Evolutionary conservation across 37 sponge, comb jelly and placozoan species (phyloP).

Genomic region (Ephydatia muelleri): DNA sequence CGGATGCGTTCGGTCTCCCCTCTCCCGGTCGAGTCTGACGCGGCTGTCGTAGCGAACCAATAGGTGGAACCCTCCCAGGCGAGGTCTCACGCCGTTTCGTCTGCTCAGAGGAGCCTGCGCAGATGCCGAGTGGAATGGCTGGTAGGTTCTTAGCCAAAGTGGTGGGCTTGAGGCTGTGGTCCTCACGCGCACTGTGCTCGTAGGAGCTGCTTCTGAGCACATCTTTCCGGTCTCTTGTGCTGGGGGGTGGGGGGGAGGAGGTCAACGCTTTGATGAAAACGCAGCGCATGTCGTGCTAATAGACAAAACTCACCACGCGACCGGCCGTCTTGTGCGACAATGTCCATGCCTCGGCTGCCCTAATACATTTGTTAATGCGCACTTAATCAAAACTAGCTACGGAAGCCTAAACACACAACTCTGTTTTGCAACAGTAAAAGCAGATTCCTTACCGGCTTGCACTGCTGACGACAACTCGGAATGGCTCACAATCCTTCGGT

Average conservation of each 20-base stretch:
- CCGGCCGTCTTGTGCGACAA: conserved; percentile 57
- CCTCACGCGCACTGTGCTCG: background rate
- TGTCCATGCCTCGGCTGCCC: conserved; percentile 59
- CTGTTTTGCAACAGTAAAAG: background rate
- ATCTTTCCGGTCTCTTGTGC: conserved; percentile 31
- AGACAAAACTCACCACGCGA: conserved; percentile 43
- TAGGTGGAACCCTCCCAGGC: background rate
- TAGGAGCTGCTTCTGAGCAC: background rate
- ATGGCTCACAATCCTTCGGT: conserved; percentile 17
- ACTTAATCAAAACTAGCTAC: background rate
- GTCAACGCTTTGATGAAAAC: background rate
- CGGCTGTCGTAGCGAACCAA: background rate
- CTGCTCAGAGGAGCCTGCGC: background rate
- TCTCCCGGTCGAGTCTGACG: background rate
- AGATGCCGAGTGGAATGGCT: background rate
- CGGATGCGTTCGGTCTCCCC: background rate
- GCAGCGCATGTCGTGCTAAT: background rate
- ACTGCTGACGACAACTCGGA: background rate
- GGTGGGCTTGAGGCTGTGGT: background rate
- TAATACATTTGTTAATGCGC: background rate
- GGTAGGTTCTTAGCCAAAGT: background rate
- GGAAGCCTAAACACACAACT: background rate
- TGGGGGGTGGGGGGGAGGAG: too few species aligned
- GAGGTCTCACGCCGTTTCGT: background rate
- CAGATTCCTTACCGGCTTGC: conserved; percentile 8